phyloP scores from a whole-genome alignment of 2,888 invertebrate genomes.

The Tanypteryx hageni region DNA sequence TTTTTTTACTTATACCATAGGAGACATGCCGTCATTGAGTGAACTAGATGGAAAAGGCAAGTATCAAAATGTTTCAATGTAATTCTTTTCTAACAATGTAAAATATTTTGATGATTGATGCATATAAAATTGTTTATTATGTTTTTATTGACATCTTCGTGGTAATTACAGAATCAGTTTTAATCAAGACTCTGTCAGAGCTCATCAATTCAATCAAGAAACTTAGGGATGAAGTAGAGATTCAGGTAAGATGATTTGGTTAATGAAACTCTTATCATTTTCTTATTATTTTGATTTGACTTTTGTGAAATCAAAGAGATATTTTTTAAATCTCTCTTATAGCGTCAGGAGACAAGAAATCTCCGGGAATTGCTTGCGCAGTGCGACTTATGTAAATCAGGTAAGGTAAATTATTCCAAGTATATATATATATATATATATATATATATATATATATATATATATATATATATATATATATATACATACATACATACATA shows the following conservation, averaged over 20 bases:
- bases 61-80: constrained; percentile 60
- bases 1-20: constrained; percentile 71
- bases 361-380: constrained; percentile 85
- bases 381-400: constrained; percentile 84
- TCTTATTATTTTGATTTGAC: background rate
- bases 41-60: constrained; percentile 80
- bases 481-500: too few species aligned
- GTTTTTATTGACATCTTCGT: constrained; percentile 66
- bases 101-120: too few species aligned
- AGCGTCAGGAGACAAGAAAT: constrained; percentile 81
- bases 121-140: background rate
- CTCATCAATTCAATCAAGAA: constrained; percentile 82
- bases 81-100: background rate
- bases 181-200: constrained; percentile 82
- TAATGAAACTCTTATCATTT: background rate
- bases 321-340: constrained; percentile 68
- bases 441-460: too few species aligned
- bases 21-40: constrained; percentile 82
- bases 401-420: background rate
- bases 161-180: constrained; percentile 76
- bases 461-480: too few species aligned
- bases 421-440: too few species aligned
- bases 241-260: constrained; percentile 76
- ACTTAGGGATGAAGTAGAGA: constrained; percentile 83
- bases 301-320: background rate